These are phyloP conservation scores for Drosophila insularis DNA, from an alignment of 1,140 invertebrate genomes.

Conservation along the genomic window DNA sequence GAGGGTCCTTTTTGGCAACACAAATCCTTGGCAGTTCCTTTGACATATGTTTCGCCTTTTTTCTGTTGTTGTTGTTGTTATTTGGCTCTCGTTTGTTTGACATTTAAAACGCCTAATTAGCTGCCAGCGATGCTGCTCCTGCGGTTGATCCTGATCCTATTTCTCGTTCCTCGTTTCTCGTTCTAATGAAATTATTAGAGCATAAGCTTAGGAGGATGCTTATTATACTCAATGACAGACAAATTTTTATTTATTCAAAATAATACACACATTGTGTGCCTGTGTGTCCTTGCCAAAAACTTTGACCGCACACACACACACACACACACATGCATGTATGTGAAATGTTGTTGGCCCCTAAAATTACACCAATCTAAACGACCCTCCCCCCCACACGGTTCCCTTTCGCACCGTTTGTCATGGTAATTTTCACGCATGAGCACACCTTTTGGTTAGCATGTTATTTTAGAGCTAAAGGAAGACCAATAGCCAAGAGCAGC, in stretches of 20 bases:
- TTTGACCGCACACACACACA: constrained; percentile 40
- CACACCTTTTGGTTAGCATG: constrained; percentile 35
- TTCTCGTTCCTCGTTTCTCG: not conserved
- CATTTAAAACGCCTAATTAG: constrained; percentile 78
- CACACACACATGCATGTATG: not conserved
- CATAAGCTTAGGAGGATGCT: constrained; percentile 46
- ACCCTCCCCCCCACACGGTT: not conserved
- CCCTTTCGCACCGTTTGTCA: constrained; percentile 16
- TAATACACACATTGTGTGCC: constrained; percentile 51
- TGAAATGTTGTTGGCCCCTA: not conserved
- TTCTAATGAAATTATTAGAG: constrained; percentile 71
- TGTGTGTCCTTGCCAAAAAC: constrained; percentile 53
- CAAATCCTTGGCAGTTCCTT: constrained; percentile 29
- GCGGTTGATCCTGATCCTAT: constrained; percentile 17
- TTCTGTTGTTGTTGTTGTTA: constrained; percentile 37
- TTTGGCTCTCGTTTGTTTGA: constrained; percentile 34
- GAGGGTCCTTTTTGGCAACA: constrained; percentile 36
- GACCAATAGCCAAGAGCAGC: constrained; percentile 35
- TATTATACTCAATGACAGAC: constrained; percentile 55
- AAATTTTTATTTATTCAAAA: constrained; percentile 78
- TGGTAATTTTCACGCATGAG: constrained; percentile 62
- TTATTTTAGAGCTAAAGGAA: constrained; percentile 3
- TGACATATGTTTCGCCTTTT: constrained; percentile 30
- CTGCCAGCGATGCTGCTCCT: constrained; percentile 26
- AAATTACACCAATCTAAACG: constrained; percentile 6